Evolutionary conservation across 30 jellyfish, hydroid and myxozoan genomes (phyloP).

Genomic region (Mastigias papua): DNA sequence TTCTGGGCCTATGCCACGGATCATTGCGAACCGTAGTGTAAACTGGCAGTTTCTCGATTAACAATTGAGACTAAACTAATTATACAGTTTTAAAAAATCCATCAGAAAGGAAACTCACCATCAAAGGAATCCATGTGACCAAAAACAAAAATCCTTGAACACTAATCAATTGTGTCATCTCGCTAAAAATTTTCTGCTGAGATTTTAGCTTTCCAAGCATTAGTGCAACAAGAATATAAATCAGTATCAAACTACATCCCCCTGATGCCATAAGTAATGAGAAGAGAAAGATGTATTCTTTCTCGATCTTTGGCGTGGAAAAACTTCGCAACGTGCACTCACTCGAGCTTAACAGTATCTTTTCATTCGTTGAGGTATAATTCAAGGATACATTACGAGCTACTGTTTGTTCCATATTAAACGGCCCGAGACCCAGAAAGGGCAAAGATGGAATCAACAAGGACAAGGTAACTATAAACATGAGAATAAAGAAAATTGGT

Average conservation of each 20-base stretch:
- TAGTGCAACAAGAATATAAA: slow-evolving; percentile 28
- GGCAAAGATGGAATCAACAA: slow-evolving; percentile 53
- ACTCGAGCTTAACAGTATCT: neutral
- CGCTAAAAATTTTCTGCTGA: slow-evolving; percentile 39
- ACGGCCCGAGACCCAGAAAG: slow-evolving; percentile 68
- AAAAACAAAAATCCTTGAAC: slow-evolving; percentile 68
- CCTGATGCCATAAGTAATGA: slow-evolving; percentile 74
- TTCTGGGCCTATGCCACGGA: too few relatives aligned
- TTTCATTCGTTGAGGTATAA: neutral
- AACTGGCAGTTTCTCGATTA: too few relatives aligned
- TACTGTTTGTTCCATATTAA: slow-evolving; percentile 2
- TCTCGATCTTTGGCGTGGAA: slow-evolving; percentile 61
- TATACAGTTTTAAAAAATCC: too few relatives aligned
- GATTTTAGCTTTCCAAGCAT: slow-evolving; percentile 50
- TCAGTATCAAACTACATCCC: slow-evolving; percentile 54
- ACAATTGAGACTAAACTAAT: too few relatives aligned
- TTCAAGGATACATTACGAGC: neutral
- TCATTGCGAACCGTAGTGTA: too few relatives aligned
- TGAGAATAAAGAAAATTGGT: slow-evolving; percentile 43
- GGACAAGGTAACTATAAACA: slow-evolving; percentile 40
- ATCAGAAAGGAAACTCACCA: slow-evolving; percentile 36
- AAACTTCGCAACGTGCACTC: slow-evolving; percentile 55
- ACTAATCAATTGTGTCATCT: slow-evolving; percentile 53
- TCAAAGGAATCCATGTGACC: slow-evolving; percentile 63
- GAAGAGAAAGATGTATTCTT: slow-evolving; percentile 60